These are phyloP conservation scores for Clarias macrocephalus DNA, from an alignment of 2,113 vertebrate species.

Conservation along the genomic window DNA sequence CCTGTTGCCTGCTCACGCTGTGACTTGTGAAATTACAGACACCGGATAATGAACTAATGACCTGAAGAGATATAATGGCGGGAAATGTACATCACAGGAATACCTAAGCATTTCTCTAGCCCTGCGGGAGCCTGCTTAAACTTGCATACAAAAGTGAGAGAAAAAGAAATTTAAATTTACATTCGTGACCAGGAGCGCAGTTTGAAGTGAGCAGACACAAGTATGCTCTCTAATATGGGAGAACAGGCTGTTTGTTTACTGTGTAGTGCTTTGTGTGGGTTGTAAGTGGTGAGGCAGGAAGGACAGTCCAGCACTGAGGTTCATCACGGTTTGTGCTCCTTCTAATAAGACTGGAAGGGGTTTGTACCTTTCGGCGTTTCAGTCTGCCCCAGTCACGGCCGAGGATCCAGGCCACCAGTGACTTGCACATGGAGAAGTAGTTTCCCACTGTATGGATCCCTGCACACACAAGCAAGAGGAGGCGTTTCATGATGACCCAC, in stretches of 20 bases:
- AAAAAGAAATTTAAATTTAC: neutral
- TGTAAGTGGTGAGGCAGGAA: neutral
- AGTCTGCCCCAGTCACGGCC: conserved; percentile 61
- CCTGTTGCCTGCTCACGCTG: conserved; percentile 39
- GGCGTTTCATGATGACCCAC: neutral
- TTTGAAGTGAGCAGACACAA: neutral
- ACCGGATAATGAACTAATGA: conserved; percentile 36
- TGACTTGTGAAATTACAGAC: conserved; percentile 45
- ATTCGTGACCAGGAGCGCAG: neutral
- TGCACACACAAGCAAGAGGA: conserved; percentile 12
- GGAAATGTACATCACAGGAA: conserved; percentile 14
- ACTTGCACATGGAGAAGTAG: conserved; percentile 69
- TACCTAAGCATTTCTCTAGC: neutral
- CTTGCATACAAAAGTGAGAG: neutral
- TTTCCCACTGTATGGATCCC: conserved; percentile 62
- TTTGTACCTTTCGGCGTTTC: conserved; percentile 61
- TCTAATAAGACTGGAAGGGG: neutral
- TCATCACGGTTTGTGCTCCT: neutral
- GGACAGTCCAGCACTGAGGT: neutral
- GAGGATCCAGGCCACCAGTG: conserved; percentile 64
- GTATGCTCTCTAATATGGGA: neutral
- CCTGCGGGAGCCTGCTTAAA: conserved; percentile 3
- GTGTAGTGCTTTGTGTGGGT: neutral
- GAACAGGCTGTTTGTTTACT: neutral
- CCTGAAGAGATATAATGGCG: conserved; percentile 6